Evolutionary conservation across 2,888 invertebrate genomes (phyloP), one percentile per base, ranked within the genome.

Genomic region (Tuberolachnus salignus): DNA sequence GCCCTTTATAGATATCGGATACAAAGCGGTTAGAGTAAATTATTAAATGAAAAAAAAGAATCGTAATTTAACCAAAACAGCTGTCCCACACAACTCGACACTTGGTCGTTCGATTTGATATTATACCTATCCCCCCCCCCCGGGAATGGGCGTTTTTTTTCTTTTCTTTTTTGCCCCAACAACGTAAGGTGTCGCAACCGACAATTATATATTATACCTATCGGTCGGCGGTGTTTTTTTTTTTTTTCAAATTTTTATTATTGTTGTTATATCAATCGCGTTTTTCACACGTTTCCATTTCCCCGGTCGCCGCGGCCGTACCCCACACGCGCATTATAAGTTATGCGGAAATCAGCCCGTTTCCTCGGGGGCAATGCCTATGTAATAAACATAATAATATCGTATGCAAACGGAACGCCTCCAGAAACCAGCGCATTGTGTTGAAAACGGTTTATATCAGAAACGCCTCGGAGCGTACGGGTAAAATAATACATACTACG

Each of bases 111-210:
- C 67, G 49, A 67, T 67, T 67, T 46, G 74, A 55, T 55, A 55
- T 66, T 66, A 55, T 51, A 51, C 49, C 16, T 1, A 16, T 13
- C 1, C 3, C 21, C 3, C 11, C 44, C 53, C 67, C 75, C 46
- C n/a, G 49, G n/a, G 16, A n/a, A 59, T 69, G 78, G 78, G 78
- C 78, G 78, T 26, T 42, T 13, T 59, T 6, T 67, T 34, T 34
- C n/a, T n/a, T n/a, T 34, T 34, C 6, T 34, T 3, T 34, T 34
- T 34, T 34, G 34, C 6, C 3, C 57, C 16, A 23, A 14, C 44
- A 34, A 44, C 53, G 57, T 61, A 69, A 78, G 78, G 78, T 69
- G 78, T 78, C 69, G 69, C 34, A 78, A 78, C 78, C 69, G 34
- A 78, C 78, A 78, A 59, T 78, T 66, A 72, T 21, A 72, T 21